Conservation (phyloP, 2,113 vertebrate genomes). For the Siniperca chuatsi region DNA sequence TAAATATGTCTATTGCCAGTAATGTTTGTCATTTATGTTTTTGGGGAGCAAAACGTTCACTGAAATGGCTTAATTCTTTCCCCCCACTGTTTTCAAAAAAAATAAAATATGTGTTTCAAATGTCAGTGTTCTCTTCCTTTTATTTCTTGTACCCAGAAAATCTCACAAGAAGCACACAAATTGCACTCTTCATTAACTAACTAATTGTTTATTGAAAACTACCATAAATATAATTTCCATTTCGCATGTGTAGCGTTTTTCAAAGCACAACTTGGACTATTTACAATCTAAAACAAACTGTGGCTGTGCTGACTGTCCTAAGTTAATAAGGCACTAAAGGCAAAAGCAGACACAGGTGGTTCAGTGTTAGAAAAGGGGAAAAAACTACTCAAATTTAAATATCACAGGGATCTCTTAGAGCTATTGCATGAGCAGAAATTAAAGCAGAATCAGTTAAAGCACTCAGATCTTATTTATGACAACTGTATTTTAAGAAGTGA, state of each 20-base stretch:
- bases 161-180: neutral
- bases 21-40: slow-evolving; percentile 18
- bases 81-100: slow-evolving; percentile 41
- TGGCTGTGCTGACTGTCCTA: neutral
- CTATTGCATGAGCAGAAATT: neutral
- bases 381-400: neutral
- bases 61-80: slow-evolving; percentile 31
- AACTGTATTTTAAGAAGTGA: neutral
- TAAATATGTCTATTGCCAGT: slow-evolving; percentile 42
- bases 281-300: slow-evolving; percentile 47
- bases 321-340: slow-evolving; percentile 33
- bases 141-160: neutral
- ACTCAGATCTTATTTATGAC: neutral
- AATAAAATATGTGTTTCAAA: slow-evolving; percentile 43
- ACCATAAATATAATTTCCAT: slow-evolving; percentile 41
- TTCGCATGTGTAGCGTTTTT: neutral
- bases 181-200: slow-evolving; percentile 23
- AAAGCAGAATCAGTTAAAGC: neutral
- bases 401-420: neutral
- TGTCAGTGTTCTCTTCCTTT: neutral
- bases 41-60: slow-evolving; percentile 18
- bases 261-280: slow-evolving; percentile 35
- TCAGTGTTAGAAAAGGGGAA: neutral
- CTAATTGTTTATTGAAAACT: slow-evolving; percentile 41
- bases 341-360: neutral